Evolutionary conservation across 1,140 invertebrate genomes (phyloP).

Genomic region (Dinoponera quadriceps): DNA sequence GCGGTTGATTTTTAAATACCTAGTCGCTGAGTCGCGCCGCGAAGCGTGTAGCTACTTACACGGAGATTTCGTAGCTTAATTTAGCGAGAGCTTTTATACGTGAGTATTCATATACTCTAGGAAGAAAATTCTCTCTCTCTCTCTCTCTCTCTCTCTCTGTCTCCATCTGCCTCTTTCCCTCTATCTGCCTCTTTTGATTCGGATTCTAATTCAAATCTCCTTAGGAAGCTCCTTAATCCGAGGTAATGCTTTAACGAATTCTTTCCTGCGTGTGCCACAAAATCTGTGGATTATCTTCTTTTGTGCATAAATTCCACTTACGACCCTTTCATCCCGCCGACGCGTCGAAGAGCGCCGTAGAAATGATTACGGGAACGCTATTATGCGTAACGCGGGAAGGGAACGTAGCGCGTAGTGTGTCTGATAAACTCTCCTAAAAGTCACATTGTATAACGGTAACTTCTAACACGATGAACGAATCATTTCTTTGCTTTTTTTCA

Average conservation of each 20-base stretch:
- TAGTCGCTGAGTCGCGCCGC: not conserved
- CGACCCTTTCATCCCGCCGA: not conserved
- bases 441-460: not conserved
- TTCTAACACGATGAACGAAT: not conserved
- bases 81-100: slow-evolving; percentile 8
- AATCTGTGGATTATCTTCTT: slow-evolving; percentile 25
- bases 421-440: not conserved
- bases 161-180: too few relatives aligned
- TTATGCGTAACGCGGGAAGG: not conserved
- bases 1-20: slow-evolving; percentile 28
- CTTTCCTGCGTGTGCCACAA: not conserved
- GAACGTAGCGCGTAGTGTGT: not conserved
- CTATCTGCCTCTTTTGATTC: too few relatives aligned
- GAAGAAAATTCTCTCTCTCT: slow-evolving; percentile 19
- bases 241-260: slow-evolving; percentile 40
- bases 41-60: not conserved
- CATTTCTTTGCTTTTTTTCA: not conserved
- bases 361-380: slow-evolving; percentile 20
- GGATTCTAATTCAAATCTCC: slow-evolving; percentile 44
- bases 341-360: not conserved
- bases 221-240: slow-evolving; percentile 29
- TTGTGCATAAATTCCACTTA: slow-evolving; percentile 44
- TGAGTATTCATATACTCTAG: not conserved
- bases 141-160: not conserved
- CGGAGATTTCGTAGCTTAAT: slow-evolving; percentile 18